These are phyloP conservation scores for Akabosia matsudoensis DNA, from an alignment of 1,140 invertebrate species.

Conservation along the genomic window DNA sequence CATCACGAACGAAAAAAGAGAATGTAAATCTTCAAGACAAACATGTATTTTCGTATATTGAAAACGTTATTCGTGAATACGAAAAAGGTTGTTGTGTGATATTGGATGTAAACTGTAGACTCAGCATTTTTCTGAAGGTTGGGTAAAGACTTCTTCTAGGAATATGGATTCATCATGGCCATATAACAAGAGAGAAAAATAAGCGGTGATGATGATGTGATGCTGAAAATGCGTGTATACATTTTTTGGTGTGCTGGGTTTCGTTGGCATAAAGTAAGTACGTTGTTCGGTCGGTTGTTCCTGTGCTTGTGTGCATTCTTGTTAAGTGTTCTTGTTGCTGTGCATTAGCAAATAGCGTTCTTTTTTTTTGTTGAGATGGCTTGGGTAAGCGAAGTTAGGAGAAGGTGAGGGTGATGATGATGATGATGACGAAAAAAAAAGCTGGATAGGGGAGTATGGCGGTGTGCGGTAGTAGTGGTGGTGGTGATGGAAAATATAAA, in stretches of 20 bases:
- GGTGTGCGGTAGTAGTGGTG: background rate
- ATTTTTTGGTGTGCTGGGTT: background rate
- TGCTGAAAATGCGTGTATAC: conserved; percentile 8
- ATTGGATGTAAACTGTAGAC: no score
- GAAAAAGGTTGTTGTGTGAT: no score
- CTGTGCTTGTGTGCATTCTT: conserved; percentile 24
- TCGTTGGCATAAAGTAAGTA: background rate
- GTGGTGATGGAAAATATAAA: background rate
- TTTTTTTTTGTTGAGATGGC: background rate
- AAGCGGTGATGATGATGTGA: conserved; percentile 7
- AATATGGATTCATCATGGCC: conserved; percentile 1
- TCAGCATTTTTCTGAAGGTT: no score
- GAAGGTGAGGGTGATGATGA: no score
- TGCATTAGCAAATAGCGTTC: background rate
- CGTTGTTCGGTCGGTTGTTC: conserved; percentile 19
- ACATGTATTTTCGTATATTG: no score
- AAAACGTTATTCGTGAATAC: no score
- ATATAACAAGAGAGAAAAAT: no score
- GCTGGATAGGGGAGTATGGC: no score
- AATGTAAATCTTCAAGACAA: no score
- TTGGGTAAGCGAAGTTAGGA: no score
- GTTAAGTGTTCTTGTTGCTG: conserved; percentile 20
- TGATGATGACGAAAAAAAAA: no score
- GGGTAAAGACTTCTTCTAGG: conserved; percentile 3
- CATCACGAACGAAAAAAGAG: no score